phyloP scores from a whole-genome alignment of 2,113 vertebrate genomes.

The Panurus biarmicus region DNA sequence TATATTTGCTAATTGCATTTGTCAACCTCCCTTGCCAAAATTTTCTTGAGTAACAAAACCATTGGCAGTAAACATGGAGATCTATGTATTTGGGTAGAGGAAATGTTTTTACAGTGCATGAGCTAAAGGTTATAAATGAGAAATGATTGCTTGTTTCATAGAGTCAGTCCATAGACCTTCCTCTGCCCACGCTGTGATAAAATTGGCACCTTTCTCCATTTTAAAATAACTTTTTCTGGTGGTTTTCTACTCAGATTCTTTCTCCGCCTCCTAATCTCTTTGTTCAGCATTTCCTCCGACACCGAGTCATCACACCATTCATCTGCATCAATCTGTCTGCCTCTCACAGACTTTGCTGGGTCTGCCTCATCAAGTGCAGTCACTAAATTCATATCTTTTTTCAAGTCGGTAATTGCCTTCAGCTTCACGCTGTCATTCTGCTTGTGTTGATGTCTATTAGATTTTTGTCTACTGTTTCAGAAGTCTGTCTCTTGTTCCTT shows the following conservation, averaged over 20 bases:
- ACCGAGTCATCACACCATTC: slow-evolving; percentile 18
- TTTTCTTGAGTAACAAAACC: background rate
- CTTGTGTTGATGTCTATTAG: slow-evolving; percentile 25
- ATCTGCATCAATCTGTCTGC: slow-evolving; percentile 44
- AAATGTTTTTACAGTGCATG: background rate
- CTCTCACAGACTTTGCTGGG: slow-evolving; percentile 27
- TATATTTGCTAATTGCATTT: slow-evolving; percentile 38
- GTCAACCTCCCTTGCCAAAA: slow-evolving; percentile 18
- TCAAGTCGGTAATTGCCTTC: slow-evolving; percentile 16
- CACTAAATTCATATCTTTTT: slow-evolving; percentile 28
- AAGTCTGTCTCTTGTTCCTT: background rate
- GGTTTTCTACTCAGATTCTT: background rate
- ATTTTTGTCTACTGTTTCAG: slow-evolving; percentile 2
- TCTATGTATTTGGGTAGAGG: background rate
- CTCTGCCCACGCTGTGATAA: background rate
- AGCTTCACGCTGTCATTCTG: background rate
- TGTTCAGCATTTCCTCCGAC: background rate
- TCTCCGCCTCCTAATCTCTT: background rate
- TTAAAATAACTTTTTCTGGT: background rate
- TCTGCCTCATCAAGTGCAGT: slow-evolving; percentile 38
- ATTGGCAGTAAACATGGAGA: background rate
- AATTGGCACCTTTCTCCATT: background rate
- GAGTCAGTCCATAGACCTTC: background rate
- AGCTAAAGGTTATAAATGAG: background rate
- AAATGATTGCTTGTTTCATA: background rate